Base-by-base conservation (phyloP, 2,888 invertebrate species). In the Phlogophora meticulosa region DNA sequence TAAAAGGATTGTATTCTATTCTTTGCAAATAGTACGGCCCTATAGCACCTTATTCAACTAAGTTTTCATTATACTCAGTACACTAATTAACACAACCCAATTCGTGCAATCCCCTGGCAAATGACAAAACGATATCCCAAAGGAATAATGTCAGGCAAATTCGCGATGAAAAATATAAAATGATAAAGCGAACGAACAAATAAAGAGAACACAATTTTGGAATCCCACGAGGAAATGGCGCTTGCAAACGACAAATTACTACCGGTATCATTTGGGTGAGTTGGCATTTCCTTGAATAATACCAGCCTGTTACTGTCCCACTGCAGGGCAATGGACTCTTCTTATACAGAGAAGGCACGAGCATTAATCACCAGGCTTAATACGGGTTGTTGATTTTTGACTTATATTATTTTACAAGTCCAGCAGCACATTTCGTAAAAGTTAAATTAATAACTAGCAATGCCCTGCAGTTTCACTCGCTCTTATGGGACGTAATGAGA, bases 81-180 rank as follows among this genome's bases (percentile, higher is more conserved):
- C n/a, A 65, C 55, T 11, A 28, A 15, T 40, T 40, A 48, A 36
- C 40, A 22, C 22, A 67, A 42, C 42, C 42, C 62, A 61, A 61
- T 72, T 61, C 42, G 13, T 34, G 13, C 24, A 28, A 22, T 42
- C 11, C 42, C 52, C 22, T 0, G 22, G 22, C n/a, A 13, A n/a
- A 32, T 20, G 32, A 43, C 48, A 49, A 53, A 43, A 48, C 28
- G 32, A 22, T 22, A 40, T 55, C 72, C 60, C 72, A 1, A 15
- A 13, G 69, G 72, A 68, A 43, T 22, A 20, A 43, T 34, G 53
- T 72, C 69, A 43, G 48, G 36, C 36, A 36, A 69, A 55, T 56
- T 45, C 28, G 10, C 20, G 42, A 72, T 52, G n/a, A 60, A 72
- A 76, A 68, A 69, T 46, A 67, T 56, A 42, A 61, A 61, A 76